Percentiles rank a stretch among this genome's conserved stretches.
phyloP scores from a whole-genome alignment of 2,797 vertebrate species.

The Clarias platycephalus region DNA sequence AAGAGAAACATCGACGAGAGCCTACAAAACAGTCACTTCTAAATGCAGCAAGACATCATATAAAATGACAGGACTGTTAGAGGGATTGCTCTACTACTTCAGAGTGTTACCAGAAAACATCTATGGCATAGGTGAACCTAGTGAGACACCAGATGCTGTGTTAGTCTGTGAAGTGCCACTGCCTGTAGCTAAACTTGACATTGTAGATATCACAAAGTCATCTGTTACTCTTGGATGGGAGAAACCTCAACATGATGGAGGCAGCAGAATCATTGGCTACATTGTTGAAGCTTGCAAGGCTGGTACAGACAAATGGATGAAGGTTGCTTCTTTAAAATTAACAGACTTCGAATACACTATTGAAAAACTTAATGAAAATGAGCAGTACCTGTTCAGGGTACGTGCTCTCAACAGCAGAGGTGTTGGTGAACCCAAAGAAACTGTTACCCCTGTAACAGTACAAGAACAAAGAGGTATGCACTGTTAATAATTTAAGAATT shows the following conservation, averaged over 20 bases:
- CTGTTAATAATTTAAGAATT: neutral
- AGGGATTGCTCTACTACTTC: conserved; percentile 97
- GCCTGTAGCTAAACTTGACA: conserved; percentile 88
- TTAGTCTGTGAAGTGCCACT: conserved; percentile 93
- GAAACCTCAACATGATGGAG: conserved; percentile 95
- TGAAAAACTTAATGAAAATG: conserved; percentile 91
- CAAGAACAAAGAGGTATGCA: conserved; percentile 90
- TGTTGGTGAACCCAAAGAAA: conserved; percentile 88
- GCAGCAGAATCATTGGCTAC: conserved; percentile 90
- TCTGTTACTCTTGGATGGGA: conserved; percentile 92
- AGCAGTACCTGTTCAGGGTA: conserved; percentile 94
- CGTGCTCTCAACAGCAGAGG: conserved; percentile 93
- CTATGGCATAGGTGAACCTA: conserved; percentile 91
- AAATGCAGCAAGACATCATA: conserved; percentile 96
- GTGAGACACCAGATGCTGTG: conserved; percentile 88
- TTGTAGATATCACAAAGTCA: conserved; percentile 90
- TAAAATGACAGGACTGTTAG: conserved; percentile 86
- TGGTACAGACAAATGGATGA: conserved; percentile 97
- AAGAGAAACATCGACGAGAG: conserved; percentile 97
- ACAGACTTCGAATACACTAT: conserved; percentile 88
- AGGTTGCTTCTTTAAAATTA: conserved; percentile 89
- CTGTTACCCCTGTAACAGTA: conserved; percentile 87
- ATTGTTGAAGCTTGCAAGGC: conserved; percentile 93
- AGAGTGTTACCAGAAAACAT: conserved; percentile 96
- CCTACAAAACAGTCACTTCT: conserved; percentile 94